Evolutionary conservation across 2,888 invertebrate species (phyloP).

Genomic region (Torymus tubicola): DNA sequence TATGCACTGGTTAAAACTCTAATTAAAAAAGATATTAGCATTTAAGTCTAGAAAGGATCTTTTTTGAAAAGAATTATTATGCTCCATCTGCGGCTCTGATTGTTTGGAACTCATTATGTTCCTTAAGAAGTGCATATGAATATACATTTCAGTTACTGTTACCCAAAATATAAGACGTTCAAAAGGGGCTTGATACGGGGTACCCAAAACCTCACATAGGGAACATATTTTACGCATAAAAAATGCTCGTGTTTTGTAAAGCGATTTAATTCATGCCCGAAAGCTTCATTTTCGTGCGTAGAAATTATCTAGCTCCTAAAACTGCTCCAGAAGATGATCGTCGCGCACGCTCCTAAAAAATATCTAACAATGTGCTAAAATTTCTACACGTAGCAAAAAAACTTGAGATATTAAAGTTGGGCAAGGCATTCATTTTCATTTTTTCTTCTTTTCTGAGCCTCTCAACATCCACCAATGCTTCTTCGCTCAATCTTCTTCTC

Average conservation of each 20-base stretch:
- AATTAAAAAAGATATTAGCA: too few relatives aligned
- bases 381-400: slow-evolving; percentile 58
- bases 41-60: too few relatives aligned
- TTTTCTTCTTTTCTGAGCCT: neutral
- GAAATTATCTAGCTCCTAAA: slow-evolving; percentile 8
- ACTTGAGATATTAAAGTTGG: slow-evolving; percentile 66
- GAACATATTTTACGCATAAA: neutral
- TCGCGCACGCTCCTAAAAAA: slow-evolving; percentile 30
- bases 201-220: too few relatives aligned
- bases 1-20: too few relatives aligned
- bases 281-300: slow-evolving; percentile 40
- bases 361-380: slow-evolving; percentile 40
- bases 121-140: too few relatives aligned
- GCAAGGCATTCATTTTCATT: slow-evolving; percentile 49
- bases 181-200: too few relatives aligned
- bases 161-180: too few relatives aligned
- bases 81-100: too few relatives aligned
- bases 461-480: slow-evolving; percentile 11
- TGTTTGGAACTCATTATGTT: too few relatives aligned
- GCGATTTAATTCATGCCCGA: slow-evolving; percentile 27
- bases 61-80: too few relatives aligned
- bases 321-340: slow-evolving; percentile 30
- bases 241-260: neutral
- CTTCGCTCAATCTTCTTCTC: neutral
- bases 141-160: too few relatives aligned